Evolutionary conservation across 2,113 vertebrate species (phyloP), one percentile per base, ranked within the genome.

Genomic region (Gnathonemus echidnorhynchus): DNA sequence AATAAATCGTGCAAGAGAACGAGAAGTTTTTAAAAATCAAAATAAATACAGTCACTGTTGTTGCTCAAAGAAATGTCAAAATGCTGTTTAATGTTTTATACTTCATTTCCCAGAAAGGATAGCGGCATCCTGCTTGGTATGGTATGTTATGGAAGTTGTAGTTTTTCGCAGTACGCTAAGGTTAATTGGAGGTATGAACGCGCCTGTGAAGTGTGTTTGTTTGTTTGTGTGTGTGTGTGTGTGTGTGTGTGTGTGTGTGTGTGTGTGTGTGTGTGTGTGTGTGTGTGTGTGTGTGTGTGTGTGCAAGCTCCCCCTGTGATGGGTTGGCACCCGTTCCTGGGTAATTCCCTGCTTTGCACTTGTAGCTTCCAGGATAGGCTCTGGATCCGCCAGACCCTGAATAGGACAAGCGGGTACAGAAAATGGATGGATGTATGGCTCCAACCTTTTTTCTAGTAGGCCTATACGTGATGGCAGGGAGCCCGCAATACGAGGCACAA

Each of bases 61-160:
- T 15, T 35, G 15, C 11, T 21, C 46, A n/a, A 83, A 17, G 19
- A 42, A 39, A 45, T 74, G 88, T 13, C 49, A 83, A n/a, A 46
- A 46, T 45, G 7, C 3, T 11, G n/a, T 48, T 31, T 13, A 53
- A 80, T 31, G 45, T 35, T 53, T 2, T 2, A 49, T 6, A 92
- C 92, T 92, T 88, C 0, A 88, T 91, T 93, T 93, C 93, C 94
- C 93, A 92, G 87, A 50, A 92, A 48, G 1, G 92, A 24, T 19
- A 39, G 35, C 0, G 31, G 7, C 27, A 74, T n/a, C n/a, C 62
- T 19, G 9, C 5, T 39, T 15, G 3, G 15, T 42, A 19, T 3
- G 53, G 35, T 17, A 52, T 13, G 39, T 87, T 0, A 21, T 48
- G 91, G 90, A 15, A 89, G 42, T 66, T 93, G 92, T 91, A 91